A percentile compares a stretch with the other conserved stretches of the same genome.
Conservation (phyloP, 2,113 vertebrate genomes). For the Dryoscopus gambensis region DNA sequence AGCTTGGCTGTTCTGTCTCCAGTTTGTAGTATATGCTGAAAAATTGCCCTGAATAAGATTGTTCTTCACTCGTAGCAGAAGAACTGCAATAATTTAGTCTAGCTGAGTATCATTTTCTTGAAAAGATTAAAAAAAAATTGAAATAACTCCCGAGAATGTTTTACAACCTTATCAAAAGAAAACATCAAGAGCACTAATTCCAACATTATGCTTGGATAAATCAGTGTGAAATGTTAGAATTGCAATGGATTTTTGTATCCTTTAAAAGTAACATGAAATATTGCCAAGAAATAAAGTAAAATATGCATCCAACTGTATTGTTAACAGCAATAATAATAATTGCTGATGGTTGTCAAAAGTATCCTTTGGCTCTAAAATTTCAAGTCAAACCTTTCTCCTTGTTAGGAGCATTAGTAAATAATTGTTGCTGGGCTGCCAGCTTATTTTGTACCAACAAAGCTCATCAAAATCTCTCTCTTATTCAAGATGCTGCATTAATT, state of each 20-base stretch:
- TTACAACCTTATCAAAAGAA: conserved; percentile 4
- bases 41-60: background rate
- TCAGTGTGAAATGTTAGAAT: background rate
- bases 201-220: background rate
- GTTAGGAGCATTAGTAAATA: background rate
- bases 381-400: background rate
- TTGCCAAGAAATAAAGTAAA: background rate
- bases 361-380: background rate
- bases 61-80: background rate
- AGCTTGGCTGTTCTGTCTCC: background rate
- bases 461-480: background rate
- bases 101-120: background rate
- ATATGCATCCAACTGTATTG: background rate
- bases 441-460: background rate
- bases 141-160: background rate
- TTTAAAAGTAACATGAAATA: background rate
- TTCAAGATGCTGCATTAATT: background rate
- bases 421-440: background rate
- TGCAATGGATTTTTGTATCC: background rate
- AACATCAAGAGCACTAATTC: background rate
- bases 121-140: background rate
- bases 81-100: background rate
- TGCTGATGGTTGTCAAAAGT: background rate
- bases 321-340: background rate
- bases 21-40: background rate